Conservation (phyloP, 2,888 invertebrate species). For the Oscheius sp. region DNA sequence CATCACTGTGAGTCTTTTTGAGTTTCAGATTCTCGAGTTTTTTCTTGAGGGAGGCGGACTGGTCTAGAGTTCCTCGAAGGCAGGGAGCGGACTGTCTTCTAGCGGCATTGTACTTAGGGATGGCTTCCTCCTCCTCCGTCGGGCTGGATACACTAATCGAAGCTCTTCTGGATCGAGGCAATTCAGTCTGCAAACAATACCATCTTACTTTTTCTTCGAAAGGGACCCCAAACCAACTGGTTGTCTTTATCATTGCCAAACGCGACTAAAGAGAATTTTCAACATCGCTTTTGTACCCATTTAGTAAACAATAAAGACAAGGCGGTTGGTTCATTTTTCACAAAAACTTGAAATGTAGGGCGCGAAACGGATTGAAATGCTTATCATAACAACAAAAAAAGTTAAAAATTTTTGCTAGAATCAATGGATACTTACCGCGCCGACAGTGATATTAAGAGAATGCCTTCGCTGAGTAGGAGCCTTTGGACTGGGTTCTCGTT, state of each 20-base stretch:
- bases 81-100: constrained; percentile 33
- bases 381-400: neutral
- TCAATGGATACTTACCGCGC: constrained; percentile 27
- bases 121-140: neutral
- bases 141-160: constrained; percentile 17
- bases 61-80: neutral
- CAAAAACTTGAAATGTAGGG: constrained; percentile 18
- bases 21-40: constrained; percentile 18
- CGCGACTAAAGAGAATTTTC: constrained; percentile 3
- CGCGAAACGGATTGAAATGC: neutral
- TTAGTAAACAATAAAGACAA: neutral
- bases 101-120: neutral
- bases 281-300: neutral
- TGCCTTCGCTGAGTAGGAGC: constrained; percentile 18
- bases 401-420: neutral
- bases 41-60: constrained; percentile 1
- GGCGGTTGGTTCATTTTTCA: neutral
- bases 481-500: constrained; percentile 1
- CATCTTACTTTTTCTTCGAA: neutral
- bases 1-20: constrained; percentile 16
- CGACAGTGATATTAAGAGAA: constrained; percentile 32
- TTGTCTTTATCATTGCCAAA: neutral
- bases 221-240: neutral
- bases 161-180: constrained; percentile 12
- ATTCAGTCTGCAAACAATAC: constrained; percentile 13